Conservation (phyloP, 2,113 vertebrate species). For the Charadrius vociferus region DNA sequence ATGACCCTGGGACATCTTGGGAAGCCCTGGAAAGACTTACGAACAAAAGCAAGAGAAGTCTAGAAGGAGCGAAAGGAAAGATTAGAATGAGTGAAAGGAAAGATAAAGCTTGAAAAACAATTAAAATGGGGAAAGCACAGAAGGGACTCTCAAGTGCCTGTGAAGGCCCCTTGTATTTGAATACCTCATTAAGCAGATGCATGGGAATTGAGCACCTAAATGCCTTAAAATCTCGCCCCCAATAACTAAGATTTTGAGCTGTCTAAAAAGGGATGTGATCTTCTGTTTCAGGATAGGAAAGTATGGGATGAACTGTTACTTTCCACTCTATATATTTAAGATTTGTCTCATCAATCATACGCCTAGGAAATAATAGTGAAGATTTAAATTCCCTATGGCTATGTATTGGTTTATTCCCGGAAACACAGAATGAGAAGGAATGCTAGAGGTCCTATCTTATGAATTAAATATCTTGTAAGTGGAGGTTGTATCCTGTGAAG, state of each 20-base stretch:
- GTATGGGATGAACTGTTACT: neutral
- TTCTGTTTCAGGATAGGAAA: neutral
- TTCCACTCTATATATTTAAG: neutral
- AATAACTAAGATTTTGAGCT: neutral
- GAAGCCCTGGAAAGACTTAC: neutral
- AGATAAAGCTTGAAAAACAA: neutral
- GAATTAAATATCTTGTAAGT: neutral
- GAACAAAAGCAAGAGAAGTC: neutral
- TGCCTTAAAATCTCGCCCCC: neutral
- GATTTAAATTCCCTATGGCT: neutral
- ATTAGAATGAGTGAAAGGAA: neutral
- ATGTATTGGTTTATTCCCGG: neutral
- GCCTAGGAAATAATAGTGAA: neutral
- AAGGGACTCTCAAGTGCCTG: neutral
- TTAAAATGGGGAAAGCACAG: neutral
- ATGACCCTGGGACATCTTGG: neutral
- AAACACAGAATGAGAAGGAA: neutral
- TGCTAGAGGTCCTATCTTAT: neutral
- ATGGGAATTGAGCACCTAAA: neutral
- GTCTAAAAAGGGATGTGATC: neutral
- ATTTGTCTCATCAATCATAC: neutral
- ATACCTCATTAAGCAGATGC: neutral
- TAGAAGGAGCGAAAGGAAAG: neutral
- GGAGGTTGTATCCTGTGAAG: neutral
- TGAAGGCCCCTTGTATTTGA: neutral